Evolutionary conservation across 2,888 invertebrate species (phyloP), one percentile per base, ranked within the genome.

Genomic region (Cryptophagus acutangulus): DNA sequence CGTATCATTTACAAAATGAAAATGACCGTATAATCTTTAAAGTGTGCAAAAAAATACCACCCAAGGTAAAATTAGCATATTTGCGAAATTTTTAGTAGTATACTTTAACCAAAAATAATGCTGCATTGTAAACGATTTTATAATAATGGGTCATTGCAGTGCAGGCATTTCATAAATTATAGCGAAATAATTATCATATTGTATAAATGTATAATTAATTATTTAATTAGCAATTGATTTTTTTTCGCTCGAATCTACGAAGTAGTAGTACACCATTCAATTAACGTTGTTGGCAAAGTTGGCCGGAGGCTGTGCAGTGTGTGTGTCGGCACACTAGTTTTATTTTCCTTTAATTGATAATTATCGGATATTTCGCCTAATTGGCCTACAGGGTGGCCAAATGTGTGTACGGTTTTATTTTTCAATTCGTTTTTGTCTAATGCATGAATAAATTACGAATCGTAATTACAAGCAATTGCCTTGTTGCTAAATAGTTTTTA

Each of bases 351-450:
- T 65, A 63, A 64, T 64, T 66, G 65, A 63, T 65, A 65, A 66
- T 65, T 64, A 65, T 62, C 59, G 61, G 60, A 52, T 58, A 63
- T 62, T 63, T 59, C 51, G 51, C 57, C 65, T 65, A 65, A 66
- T 66, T 65, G 63, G 61, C 64, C 57, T 59, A 59, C 65, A 63
- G 57, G 66, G 65, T 65, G 65, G 65, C 61, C 66, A 26, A 29
- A 20, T 17, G n/a, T n/a, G n/a, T n/a, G n/a, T n/a, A n/a, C 33
- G 28, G 28, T 35, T 10, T 28, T 40, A 28, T 40, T 40, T 39
- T 26, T 28, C n/a, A 10, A 33, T 25, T 17, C 24, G 6, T 8
- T 20, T 20, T 20, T 8, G 24, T 20, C 24, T 20, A 20, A 20
- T 20, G n/a, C 24, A 20, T 20, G n/a, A n/a, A n/a, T n/a, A n/a